A percentile compares a stretch with the other conserved stretches of the same genome.
Evolutionary conservation across 2,113 vertebrate species (phyloP).

Genomic region (Talpa occidentalis): DNA sequence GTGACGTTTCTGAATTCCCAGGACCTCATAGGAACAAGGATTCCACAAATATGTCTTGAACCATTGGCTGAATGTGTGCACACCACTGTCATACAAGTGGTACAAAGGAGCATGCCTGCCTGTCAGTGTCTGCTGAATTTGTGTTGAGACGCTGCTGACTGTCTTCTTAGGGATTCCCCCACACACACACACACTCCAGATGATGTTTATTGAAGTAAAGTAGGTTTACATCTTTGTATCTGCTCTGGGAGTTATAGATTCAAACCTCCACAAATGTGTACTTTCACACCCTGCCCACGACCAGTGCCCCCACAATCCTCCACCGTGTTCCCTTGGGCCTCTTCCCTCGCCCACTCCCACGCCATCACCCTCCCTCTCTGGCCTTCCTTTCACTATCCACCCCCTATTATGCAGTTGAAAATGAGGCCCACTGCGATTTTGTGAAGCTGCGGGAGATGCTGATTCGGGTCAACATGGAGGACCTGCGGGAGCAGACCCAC

Average conservation of each 20-base stretch:
- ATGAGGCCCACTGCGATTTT: slow-evolving; percentile 98
- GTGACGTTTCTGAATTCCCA: slow-evolving; percentile 22
- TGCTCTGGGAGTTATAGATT: too few species aligned
- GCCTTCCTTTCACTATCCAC: slow-evolving; percentile 43
- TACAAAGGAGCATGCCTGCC: neutral
- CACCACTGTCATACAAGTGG: neutral
- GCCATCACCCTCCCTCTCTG: too few species aligned
- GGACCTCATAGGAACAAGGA: neutral
- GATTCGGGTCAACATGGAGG: slow-evolving; percentile 99
- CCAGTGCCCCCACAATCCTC: too few species aligned
- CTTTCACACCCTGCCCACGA: too few species aligned
- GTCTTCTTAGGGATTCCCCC: neutral
- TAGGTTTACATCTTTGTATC: too few species aligned
- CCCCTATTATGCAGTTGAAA: slow-evolving; percentile 91
- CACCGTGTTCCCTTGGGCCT: too few species aligned
- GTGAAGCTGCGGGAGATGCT: slow-evolving; percentile 99
- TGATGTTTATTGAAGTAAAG: neutral
- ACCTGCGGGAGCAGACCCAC: slow-evolving; percentile 98
- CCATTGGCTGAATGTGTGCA: neutral
- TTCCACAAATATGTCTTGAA: neutral
- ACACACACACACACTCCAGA: too few species aligned
- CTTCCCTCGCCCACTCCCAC: too few species aligned
- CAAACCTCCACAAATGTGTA: too few species aligned
- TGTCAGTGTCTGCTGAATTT: neutral
- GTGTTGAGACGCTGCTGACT: neutral